Percentiles rank a stretch among this genome's conserved stretches.
These are phyloP conservation scores for Recurvirostra avosetta DNA, from an alignment of 2,113 vertebrate species.

Conservation along the genomic window DNA sequence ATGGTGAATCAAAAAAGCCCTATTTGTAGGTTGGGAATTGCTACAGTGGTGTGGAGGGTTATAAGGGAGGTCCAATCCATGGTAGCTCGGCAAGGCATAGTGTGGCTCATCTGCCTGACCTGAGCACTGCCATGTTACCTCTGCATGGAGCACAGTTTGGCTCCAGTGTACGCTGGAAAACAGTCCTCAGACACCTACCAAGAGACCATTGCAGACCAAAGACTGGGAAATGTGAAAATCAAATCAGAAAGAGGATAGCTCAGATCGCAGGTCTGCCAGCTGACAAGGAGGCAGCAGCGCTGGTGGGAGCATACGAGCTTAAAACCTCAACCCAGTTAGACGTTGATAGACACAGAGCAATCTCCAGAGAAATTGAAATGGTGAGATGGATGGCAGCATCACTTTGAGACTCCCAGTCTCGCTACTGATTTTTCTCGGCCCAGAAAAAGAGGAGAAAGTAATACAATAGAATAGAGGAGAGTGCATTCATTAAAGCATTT, in stretches of 20 bases:
- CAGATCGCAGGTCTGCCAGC: not conserved
- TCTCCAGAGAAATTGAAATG: slow-evolving; percentile 20
- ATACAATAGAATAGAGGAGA: not conserved
- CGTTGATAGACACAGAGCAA: not conserved
- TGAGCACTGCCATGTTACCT: rapidly evolving
- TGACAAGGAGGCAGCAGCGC: not conserved
- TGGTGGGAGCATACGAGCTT: not conserved
- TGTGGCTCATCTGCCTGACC: not conserved
- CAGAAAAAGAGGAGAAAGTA: not conserved
- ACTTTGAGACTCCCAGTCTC: not conserved
- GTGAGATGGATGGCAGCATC: not conserved
- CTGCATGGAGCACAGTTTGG: rapidly evolving
- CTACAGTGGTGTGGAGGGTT: rapidly evolving
- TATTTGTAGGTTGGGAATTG: not conserved
- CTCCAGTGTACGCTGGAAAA: not conserved
- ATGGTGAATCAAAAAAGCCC: not conserved
- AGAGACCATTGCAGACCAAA: not conserved
- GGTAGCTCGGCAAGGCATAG: not conserved
- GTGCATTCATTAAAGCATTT: not conserved
- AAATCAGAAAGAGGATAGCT: not conserved
- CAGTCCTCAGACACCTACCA: not conserved
- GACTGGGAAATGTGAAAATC: not conserved
- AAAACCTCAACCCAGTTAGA: not conserved
- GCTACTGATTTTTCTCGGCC: not conserved
- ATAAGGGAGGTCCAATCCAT: not conserved